Evolutionary conservation across 2,113 vertebrate species (phyloP), one percentile per base, ranked within the genome.

Genomic region (Eupsittula cactorum): DNA sequence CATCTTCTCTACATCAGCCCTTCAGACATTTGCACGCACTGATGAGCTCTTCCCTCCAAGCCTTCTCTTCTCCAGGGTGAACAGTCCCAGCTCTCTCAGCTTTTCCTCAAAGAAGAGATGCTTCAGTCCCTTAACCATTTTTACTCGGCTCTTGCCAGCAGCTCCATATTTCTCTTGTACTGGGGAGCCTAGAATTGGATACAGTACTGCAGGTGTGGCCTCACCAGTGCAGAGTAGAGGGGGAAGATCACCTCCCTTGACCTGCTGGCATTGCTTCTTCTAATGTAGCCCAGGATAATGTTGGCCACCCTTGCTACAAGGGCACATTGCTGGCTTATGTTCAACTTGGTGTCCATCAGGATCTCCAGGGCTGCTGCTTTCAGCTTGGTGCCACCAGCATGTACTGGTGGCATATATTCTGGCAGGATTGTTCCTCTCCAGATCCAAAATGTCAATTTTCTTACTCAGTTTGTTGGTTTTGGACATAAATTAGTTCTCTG

Each of bases 401-500:
- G 2, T 37, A 13, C 3, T 23, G 33, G 6, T 28, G 55, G 55
- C 19, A 5, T 13, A 2, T 6, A 7, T 37, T 4, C n/a, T 37
- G 15, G 24, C 60, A 28, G 25, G 8, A 7, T 10, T 79, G 24
- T 35, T 49, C 23, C 31, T 49, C 23, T 46, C 18, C 25, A 17
- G 9, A 10, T 1, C 2, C 42, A 68, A 73, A 89, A 80, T 52
- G 25, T 37, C 37, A 73, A 39, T 90, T 85, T 3, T 71, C 35
- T 73, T 57, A 29, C 13, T 87, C 33, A 55, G 35, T 73, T 93
- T 76, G 24, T 87, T 96, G 9, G 7, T 0, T 79, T 91, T 19
- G 19, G 44, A 69, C 91, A 85, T 84, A 79, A 87, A 87, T 87
- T 79, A 68, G 65, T 70, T 93, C 39, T 75, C 42, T 29, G 21